These are phyloP conservation scores for Dryoscopus gambensis DNA, from an alignment of 2,113 vertebrate genomes.

Conservation along the genomic window DNA sequence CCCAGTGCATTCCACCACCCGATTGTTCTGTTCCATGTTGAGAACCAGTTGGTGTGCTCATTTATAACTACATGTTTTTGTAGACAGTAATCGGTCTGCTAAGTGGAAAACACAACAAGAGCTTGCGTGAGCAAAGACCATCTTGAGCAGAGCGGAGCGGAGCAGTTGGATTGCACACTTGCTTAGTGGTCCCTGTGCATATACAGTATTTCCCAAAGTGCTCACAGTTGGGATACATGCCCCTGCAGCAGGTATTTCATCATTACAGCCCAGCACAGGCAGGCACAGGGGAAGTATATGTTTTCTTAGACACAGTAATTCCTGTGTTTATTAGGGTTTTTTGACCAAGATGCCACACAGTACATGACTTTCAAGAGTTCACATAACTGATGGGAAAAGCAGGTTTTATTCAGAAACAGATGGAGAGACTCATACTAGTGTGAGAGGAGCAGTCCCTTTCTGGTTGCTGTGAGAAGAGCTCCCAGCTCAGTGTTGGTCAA, in stretches of 20 bases:
- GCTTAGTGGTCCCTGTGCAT: rapidly evolving
- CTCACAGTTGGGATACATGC: rapidly evolving
- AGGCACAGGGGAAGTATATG: rapidly evolving
- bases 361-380: not conserved
- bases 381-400: not conserved
- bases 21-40: not conserved
- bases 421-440: rapidly evolving
- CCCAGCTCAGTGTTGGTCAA: not conserved
- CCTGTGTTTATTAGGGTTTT: not conserved
- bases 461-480: rapidly evolving
- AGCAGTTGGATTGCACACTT: not conserved
- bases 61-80: conserved; percentile 13
- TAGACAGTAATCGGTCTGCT: not conserved
- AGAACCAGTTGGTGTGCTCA: conserved; percentile 6
- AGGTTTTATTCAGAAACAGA: not conserved
- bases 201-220: not conserved
- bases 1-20: not conserved
- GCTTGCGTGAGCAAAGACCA: not conserved
- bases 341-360: not conserved
- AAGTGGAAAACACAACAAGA: not conserved
- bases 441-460: not conserved
- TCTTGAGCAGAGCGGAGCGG: not conserved
- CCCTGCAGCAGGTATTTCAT: not conserved
- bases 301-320: not conserved
- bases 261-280: not conserved